These are phyloP conservation scores for Callosobruchus maculatus DNA, from an alignment of 2,888 invertebrate genomes.

Conservation along the genomic window DNA sequence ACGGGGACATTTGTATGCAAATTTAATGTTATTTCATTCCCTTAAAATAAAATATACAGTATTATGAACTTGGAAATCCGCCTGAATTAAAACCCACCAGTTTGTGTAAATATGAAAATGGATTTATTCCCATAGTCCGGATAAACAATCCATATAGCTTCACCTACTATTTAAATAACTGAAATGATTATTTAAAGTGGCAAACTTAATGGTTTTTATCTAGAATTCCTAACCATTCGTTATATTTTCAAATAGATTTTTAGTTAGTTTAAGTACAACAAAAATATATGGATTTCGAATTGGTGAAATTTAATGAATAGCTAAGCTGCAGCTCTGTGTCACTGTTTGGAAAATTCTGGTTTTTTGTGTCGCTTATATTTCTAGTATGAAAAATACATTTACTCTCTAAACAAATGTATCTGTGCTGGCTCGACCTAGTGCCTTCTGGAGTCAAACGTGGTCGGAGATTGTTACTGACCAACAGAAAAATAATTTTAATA, in stretches of 20 bases:
- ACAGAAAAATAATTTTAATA: no score
- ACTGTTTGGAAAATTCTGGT: no score
- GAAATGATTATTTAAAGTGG: not conserved
- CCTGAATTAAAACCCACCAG: not conserved
- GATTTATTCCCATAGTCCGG: not conserved
- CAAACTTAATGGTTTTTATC: not conserved
- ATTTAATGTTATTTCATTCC: not conserved
- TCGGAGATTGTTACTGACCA: no score
- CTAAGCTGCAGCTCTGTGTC: no score
- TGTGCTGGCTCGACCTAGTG: no score
- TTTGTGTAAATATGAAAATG: not conserved
- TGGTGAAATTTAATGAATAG: no score
- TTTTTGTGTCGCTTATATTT: no score
- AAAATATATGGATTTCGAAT: no score
- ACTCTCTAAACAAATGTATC: no score
- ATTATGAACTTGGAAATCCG: not conserved
- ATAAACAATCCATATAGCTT: not conserved
- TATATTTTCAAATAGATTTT: not conserved
- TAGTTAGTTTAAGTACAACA: not conserved
- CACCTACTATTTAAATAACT: not conserved
- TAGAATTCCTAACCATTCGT: not conserved
- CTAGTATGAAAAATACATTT: no score
- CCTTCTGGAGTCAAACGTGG: no score
- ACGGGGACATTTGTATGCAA: not conserved
- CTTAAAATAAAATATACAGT: not conserved